Base-by-base conservation (phyloP, 2,113 vertebrate genomes). In the Pampusana beccarii region DNA sequence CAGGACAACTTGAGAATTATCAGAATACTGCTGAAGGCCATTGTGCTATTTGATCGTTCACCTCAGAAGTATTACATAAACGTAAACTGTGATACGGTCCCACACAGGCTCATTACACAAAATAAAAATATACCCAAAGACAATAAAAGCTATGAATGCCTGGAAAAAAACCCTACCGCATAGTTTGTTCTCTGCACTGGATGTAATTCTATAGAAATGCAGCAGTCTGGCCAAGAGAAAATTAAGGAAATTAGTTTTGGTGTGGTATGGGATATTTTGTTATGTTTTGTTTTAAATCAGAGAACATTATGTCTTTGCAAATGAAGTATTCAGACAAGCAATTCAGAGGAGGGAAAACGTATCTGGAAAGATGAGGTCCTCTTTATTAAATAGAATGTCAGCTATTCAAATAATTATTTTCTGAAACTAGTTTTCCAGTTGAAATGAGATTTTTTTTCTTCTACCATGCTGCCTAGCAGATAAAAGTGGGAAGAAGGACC, bases 151-250 rank as follows among this genome's bases (percentile, higher is more conserved):
- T 88, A 18, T 69, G 57, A 83, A n/a, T 2, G 7, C 13, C 57
- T 79, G 31, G 24, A 26, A 77, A 62, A 62, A 89, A 38, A 2
- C 3, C 4, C 33, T 75, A 17, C 16, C 48, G 8, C 28, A 91
- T 70, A 89, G 44, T 83, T 81, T 88, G 69, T 92, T 95, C 69
- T 79, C 67, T 48, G 79, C 23, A 77, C 44, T 79, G 81, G 19
- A 91, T 86, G 73, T 60, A 93, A 50, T 79, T 95, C 95, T 92
- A 72, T 40, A 72, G 84, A 97, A 87, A 95, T n/a, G 36, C 75
- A 88, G 33, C 34, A 90, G 73, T 84, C 67, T 80, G n/a, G 71
- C 56, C 92, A 97, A 96, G 51, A 89, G 21, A 91, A 95, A 96
- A 94, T 70, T 87, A 86, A 89, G 50, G 74, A 94, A 92, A 95